Conservation (phyloP, 2,113 vertebrate genomes). For the Nycticryphes semicollaris region DNA sequence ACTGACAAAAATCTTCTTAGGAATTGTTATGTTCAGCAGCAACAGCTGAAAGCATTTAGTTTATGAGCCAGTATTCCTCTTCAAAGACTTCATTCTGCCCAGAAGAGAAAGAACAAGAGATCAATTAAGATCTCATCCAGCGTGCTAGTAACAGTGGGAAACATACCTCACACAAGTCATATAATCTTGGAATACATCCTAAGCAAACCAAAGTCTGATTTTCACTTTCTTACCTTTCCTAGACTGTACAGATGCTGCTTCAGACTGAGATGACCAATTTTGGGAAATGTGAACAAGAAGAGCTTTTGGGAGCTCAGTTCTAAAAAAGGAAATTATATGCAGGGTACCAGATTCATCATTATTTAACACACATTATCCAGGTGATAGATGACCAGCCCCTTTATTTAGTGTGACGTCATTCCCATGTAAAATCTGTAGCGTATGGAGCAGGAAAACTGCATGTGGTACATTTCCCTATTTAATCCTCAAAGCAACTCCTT, state of each 20-base stretch:
- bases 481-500: conserved; percentile 21
- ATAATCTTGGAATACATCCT: conserved; percentile 41
- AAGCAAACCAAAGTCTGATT: conserved; percentile 37
- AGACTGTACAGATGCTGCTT: background rate
- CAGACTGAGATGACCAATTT: background rate
- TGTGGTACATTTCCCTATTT: background rate
- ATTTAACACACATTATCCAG: background rate
- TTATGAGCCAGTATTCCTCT: conserved; percentile 63
- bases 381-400: background rate
- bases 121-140: conserved; percentile 64
- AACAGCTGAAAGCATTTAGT: conserved; percentile 67
- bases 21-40: conserved; percentile 52
- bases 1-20: conserved; percentile 52
- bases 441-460: background rate
- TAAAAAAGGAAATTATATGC: background rate
- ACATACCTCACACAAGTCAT: conserved; percentile 45
- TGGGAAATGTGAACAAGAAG: background rate
- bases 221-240: conserved; percentile 57
- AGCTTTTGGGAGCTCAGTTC: background rate
- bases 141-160: conserved; percentile 34
- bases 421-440: background rate
- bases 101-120: conserved; percentile 66
- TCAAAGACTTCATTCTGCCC: conserved; percentile 59
- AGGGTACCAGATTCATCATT: background rate
- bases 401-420: background rate